phyloP scores from a whole-genome alignment of 2,113 vertebrate species.

The Rynchops niger region DNA sequence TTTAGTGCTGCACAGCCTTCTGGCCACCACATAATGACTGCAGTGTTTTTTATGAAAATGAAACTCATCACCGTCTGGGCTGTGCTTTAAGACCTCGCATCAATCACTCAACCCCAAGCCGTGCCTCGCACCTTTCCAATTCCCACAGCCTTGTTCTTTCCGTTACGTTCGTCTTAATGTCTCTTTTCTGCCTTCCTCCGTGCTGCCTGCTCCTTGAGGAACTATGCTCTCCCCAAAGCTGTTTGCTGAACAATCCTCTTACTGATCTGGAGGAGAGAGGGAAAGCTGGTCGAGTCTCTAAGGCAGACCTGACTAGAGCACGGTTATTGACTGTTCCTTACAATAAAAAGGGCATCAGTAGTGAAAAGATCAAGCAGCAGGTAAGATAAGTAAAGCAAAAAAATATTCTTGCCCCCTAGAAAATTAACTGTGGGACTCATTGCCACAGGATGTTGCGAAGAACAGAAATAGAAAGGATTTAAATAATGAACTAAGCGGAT shows the following conservation, averaged over 20 bases:
- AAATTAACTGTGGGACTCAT: neutral
- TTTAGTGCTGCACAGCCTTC: slow-evolving; percentile 31
- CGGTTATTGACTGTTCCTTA: neutral
- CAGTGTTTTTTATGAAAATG: slow-evolving; percentile 60
- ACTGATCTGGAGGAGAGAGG: neutral
- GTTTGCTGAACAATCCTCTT: neutral
- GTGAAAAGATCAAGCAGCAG: neutral
- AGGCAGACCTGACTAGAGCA: neutral
- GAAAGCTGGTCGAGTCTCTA: neutral
- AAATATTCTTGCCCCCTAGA: neutral
- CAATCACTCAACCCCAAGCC: slow-evolving; percentile 24
- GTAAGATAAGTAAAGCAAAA: neutral
- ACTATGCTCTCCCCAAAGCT: neutral
- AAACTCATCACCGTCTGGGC: slow-evolving; percentile 37
- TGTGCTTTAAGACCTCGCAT: slow-evolving; percentile 54
- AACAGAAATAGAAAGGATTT: neutral
- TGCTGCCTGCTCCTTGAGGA: neutral
- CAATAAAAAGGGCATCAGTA: neutral
- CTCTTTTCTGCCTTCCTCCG: neutral
- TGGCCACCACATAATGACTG: slow-evolving; percentile 45
- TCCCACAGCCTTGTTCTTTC: neutral
- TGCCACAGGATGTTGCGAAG: neutral
- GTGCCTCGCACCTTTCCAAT: neutral
- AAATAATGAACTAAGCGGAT: neutral
- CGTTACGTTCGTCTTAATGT: neutral